Evolutionary conservation across 2,888 invertebrate species (phyloP), one percentile per base, ranked within the genome.

Genomic region (Dysmachus trigonus): DNA sequence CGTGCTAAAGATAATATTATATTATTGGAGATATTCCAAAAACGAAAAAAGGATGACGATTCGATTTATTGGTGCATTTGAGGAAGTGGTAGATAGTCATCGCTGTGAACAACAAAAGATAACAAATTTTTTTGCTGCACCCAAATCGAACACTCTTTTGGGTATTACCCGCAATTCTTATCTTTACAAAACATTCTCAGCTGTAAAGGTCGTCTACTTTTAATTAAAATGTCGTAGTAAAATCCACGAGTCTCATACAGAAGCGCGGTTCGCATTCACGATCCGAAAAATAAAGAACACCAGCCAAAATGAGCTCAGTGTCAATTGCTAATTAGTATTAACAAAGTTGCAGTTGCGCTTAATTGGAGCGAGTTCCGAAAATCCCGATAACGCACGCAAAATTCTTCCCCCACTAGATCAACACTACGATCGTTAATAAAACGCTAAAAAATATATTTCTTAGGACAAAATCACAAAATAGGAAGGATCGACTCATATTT

Each of bases 401-500:
- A 27, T 30, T 27, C n/a, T n/a, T 30, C 47, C n/a, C 15, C 47
- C 30, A 13, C 38, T 77, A 77, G 15, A 84, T 2, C 5, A 73
- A 31, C n/a, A 84, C 84, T 7, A 84, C 38, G 22, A 84, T 84
- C 31, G 72, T 76, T 8, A 85, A 18, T 15, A 85, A 51, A 30
- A 85, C 53, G 13, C 47, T 33, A 27, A 74, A 85, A 76, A 85
- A 53, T 30, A 85, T 31, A 74, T 76, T 85, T 35, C 53, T 31
- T 51, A 85, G 47, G 74, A 85, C 13, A 15, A 74, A 74, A 27
- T 85, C 76, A 22, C 85, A 76, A 76, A 85, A 76, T 33, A 85
- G 15, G 31, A 53, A 76, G 15, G 76, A 85, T 47, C 47, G 76
- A 33, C 85, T 85, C 85, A 76, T 85, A 22, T 7, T 76, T 51